Evolutionary conservation across 2,888 invertebrate species (phyloP), one percentile per base, ranked within the genome.

Genomic region (Leptopilina drosophilae): DNA sequence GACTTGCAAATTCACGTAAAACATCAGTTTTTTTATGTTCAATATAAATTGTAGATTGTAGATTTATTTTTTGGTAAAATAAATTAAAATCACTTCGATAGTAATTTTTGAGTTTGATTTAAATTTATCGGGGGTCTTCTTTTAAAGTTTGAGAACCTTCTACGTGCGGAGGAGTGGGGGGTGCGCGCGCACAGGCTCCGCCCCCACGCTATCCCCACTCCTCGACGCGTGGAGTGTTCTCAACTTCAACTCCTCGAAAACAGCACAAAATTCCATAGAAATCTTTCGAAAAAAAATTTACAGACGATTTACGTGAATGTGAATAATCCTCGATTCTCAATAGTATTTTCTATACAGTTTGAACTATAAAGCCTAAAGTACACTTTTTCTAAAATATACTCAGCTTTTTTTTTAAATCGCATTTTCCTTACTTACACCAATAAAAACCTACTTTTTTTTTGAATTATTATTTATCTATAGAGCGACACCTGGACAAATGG

Each of bases 401-500:
- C n/a, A 53, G 69, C 69, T 53, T 49, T 26, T 69, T 73, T 49
- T 33, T 56, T 73, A n/a, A 69, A 69, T 69, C 53, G n/a, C 69
- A 12, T 14, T 53, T 69, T 26, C 26, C 69, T 69, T 53, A 69
- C 69, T 26, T 69, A 69, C 56, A 73, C 9, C 56, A n/a, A 56
- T 73, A 59, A n/a, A 73, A 73, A 59, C n/a, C 40, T 73, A 73
- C 14, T 5, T 73, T 62, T 73, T 62, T 9, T 20, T 15, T 56
- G 5, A 73, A 53, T 59, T 73, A 73, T 56, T 49, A 49, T 49
- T 11, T 56, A 15, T 59, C 56, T 15, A 73, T 40, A 40, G 73
- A 73, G 73, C 56, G 73, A 73, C 56, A 73, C n/a, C 56, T 73
- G 73, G 73, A 73, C 73, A 73, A 49, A 56, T 73, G 15, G 73